Evolutionary conservation across 2,888 invertebrate genomes (phyloP), one percentile per base, ranked within the genome.

Genomic region (Drosophila recens): DNA sequence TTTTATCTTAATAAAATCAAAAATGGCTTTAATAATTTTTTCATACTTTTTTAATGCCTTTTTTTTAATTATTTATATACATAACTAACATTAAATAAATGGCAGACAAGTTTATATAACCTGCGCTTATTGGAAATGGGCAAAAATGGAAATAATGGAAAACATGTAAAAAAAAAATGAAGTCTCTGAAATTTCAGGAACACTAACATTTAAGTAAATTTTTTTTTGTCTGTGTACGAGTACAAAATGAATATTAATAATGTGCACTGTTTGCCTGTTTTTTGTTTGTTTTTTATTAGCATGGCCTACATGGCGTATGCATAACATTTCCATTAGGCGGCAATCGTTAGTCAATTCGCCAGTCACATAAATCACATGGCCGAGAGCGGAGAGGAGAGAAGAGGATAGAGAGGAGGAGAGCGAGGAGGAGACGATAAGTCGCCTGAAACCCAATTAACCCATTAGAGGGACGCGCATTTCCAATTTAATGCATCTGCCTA

Each of bases 211-310:
- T 30, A 30, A 30, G 8, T 1, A 30, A 2, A 34, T 36, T 1
- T 36, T 13, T 13, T 0, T 5, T 13, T 38, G 5, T 38, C 13
- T 38, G 6, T 38, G n/a, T 38, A 8, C 27, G 45, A 27, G 23
- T 75, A 72, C 67, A 46, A 85, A 80, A 88, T 86, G 63, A 86
- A 86, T 86, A 88, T 82, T 88, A 88, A 83, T 86, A 86, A 88
- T 87, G 68, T 45, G 45, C 51, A 36, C 13, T 10, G 9, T 38
- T 54, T 49, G 36, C 6, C 49, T 59, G 51, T 30, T 30, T 8
- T 30, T 8, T 30, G 30, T 2, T 8, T 40, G 27, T 5, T 27
- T 4, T 4, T 40, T 40, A 8, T 45, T 45, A 23, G 17, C 17
- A 27, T 59, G 40, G 49, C 11, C 20, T 8, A 54, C 71, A 57